Evolutionary conservation across 2,888 invertebrate species (phyloP), one percentile per base, ranked within the genome.

Genomic region (Adela reaumurella): DNA sequence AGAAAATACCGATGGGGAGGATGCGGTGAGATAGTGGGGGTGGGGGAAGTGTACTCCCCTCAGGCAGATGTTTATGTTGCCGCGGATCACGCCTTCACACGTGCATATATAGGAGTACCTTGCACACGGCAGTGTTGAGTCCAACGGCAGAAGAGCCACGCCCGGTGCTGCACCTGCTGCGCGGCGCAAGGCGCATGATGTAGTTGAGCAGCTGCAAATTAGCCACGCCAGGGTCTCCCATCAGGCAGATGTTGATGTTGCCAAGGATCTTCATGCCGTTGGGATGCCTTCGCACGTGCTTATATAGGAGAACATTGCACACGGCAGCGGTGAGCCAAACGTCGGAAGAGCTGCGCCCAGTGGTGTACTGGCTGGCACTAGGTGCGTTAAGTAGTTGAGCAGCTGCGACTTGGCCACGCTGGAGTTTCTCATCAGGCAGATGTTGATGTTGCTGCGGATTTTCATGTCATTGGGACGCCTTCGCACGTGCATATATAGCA

Each of bases 201-300:
- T 96, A 99, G 50, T 89, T 87, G 46, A 99, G 82, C 51, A 99
- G 79, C 74, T 99, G 99, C 0, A 97, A 97, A 79, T 99, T 99
- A 49, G 99, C 99, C 50, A 99, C 99, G 60, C 99, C 99, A 19
- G 99, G 99, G 82, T 99, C 99, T 43, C 99, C 99, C 98, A 99
- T 99, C 60, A 99, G 77, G 62, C 98, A 97, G 55, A 99, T 93
- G 71, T 99, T 99, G 56, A 99, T 96, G 64, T 89, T 93, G 51
- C 93, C 92, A 68, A 99, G 88, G 62, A 99, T 99, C 80, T 96
- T 97, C 92, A 98, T 97, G 52, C 97, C 98, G 56, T 93, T 91
- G 0, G 95, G 94, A 46, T 88, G 81, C 50, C 83, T 82, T 51
- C 2, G 28, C 46, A 28, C 41, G 16, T 20, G 17, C n/a, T n/a